Evolutionary conservation across 2,888 invertebrate species (phyloP).

Genomic region (Actias luna): DNA sequence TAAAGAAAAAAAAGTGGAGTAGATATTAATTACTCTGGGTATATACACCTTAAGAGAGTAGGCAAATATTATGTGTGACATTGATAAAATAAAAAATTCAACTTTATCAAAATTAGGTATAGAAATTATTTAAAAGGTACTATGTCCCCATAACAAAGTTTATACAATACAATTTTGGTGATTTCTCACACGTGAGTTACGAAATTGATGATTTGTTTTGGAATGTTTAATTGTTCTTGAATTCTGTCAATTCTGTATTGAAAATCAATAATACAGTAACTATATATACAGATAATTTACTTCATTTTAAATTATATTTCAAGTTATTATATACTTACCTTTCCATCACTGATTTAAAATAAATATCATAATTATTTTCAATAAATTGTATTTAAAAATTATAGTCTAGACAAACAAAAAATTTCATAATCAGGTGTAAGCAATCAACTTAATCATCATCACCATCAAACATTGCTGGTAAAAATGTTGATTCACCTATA

Average conservation of each 20-base stretch:
- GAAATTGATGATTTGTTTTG: not conserved
- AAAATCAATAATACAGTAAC: no score
- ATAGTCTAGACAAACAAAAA: not conserved
- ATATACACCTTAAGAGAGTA: not conserved
- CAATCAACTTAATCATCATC: not conserved
- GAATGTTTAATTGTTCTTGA: not conserved
- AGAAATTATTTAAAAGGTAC: not conserved
- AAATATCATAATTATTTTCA: no score
- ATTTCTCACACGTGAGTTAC: not conserved
- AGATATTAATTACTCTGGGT: no score
- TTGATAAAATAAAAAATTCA: not conserved
- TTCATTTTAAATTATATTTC: no score
- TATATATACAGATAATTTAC: no score
- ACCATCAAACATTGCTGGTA: not conserved
- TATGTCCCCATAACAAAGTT: not conserved
- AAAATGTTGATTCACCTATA: constrained; percentile 18
- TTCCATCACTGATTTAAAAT: no score
- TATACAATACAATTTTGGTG: not conserved
- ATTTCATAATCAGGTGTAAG: not conserved
- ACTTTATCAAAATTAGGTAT: not conserved
- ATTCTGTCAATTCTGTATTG: no score
- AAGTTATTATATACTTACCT: no score
- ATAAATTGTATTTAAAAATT: not conserved
- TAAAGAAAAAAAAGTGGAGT: no score
- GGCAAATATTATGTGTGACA: not conserved